Conservation (phyloP, 2,797 vertebrate genomes). For the Phrynocephalus vlangalii region DNA sequence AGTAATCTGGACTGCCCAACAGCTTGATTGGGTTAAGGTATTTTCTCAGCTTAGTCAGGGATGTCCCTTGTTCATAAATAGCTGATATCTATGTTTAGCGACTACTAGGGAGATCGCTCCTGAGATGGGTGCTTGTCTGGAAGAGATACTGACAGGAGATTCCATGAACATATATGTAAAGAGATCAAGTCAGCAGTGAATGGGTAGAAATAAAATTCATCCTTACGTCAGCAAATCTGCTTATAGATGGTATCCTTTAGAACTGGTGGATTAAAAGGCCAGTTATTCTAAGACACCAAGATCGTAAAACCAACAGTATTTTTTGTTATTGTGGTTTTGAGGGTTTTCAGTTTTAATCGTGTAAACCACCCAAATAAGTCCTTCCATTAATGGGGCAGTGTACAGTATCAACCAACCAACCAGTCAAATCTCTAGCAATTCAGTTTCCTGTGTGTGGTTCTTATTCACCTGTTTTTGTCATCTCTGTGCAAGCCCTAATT, state of each 20-base stretch:
- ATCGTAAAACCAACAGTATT: no score
- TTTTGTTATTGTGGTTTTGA: no score
- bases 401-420: no score
- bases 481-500: neutral
- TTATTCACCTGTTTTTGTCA: neutral
- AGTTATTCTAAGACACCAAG: no score
- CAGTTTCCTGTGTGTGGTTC: neutral
- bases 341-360: no score
- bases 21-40: constrained; percentile 50
- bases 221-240: accelerated
- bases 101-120: constrained; percentile 48
- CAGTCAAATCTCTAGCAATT: neutral
- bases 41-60: constrained; percentile 57
- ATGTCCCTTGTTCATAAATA: constrained; percentile 68
- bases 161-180: constrained; percentile 44
- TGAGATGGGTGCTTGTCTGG: constrained; percentile 40
- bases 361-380: no score
- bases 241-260: neutral
- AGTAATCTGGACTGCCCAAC: constrained; percentile 53
- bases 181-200: neutral
- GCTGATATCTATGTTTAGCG: constrained; percentile 59
- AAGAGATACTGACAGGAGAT: constrained; percentile 49
- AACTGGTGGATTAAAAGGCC: neutral
- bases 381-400: no score
- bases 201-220: neutral